These are phyloP conservation scores for Telmatochromis sp. DNA, from an alignment of 2,113 vertebrate species.

Conservation along the genomic window DNA sequence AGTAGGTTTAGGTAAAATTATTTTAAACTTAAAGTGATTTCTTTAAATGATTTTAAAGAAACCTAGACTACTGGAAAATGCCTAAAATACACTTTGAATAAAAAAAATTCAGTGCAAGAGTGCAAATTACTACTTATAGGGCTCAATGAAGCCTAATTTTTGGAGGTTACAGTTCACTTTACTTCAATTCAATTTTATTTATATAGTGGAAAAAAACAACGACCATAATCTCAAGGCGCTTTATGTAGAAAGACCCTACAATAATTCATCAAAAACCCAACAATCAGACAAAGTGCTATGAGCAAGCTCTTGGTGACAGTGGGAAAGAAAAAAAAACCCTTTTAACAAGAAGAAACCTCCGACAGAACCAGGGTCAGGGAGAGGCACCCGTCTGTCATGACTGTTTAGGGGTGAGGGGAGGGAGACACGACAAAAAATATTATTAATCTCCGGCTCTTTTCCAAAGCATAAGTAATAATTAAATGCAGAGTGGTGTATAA, in stretches of 20 bases:
- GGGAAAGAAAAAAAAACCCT: rapidly evolving
- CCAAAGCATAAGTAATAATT: not conserved
- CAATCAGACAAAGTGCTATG: not conserved
- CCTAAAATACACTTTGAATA: not conserved
- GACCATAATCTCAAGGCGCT: rapidly evolving
- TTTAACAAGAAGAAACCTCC: not conserved
- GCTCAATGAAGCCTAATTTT: not conserved
- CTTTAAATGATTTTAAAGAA: not conserved
- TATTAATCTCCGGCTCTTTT: not conserved
- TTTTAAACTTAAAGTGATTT: not conserved
- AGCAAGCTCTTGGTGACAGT: not conserved
- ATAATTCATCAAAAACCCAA: not conserved
- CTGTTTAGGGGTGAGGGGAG: not conserved
- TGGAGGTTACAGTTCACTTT: not conserved
- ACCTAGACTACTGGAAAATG: not conserved
- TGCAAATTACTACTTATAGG: not conserved
- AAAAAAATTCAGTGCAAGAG: not conserved
- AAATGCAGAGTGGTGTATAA: not conserved
- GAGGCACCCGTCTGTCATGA: not conserved
- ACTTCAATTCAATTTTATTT: not conserved
- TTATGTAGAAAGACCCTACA: not conserved
- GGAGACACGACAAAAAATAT: rapidly evolving
- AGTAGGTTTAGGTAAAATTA: not conserved
- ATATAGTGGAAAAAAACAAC: not conserved
- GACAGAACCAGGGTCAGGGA: not conserved